These are phyloP conservation scores for Eptesicus fuscus DNA, from an alignment of 2,113 vertebrate genomes.

Conservation along the genomic window DNA sequence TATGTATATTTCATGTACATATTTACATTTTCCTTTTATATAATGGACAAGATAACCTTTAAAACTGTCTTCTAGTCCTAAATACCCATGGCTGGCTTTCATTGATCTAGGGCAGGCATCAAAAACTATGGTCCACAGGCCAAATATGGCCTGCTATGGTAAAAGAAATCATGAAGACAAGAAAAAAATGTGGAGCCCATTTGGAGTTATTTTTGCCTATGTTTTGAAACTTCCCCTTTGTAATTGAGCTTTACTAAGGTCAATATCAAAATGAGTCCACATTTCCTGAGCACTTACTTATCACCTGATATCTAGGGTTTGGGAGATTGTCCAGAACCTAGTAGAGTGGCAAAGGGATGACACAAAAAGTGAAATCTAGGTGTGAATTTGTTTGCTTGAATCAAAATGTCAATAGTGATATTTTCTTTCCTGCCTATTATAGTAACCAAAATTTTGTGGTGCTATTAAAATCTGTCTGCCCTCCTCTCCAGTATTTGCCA, in stretches of 20 bases:
- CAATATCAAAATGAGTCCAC: background rate
- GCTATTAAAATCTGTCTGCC: background rate
- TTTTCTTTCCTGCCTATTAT: background rate
- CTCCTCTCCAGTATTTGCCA: slow-evolving; percentile 32
- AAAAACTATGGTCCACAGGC: background rate
- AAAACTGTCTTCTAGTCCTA: background rate
- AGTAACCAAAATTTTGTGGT: background rate
- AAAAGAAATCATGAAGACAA: slow-evolving; percentile 25
- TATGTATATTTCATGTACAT: background rate
- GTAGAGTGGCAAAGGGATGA: background rate
- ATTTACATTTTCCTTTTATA: slow-evolving; percentile 31
- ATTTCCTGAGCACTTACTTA: slow-evolving; percentile 8
- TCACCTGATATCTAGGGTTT: background rate
- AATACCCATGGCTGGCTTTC: slow-evolving; percentile 26
- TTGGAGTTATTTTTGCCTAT: slow-evolving; percentile 26
- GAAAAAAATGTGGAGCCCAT: slow-evolving; percentile 23
- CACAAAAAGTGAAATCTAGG: background rate
- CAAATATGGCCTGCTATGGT: background rate
- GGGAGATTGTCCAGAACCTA: background rate
- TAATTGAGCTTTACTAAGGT: background rate
- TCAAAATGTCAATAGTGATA: background rate
- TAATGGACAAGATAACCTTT: slow-evolving; percentile 8
- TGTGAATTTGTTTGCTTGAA: slow-evolving; percentile 32
- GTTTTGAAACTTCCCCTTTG: background rate
- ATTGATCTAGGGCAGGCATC: background rate